Evolutionary conservation across 2,113 vertebrate species (phyloP).

Genomic region (Cercocebus atys): DNA sequence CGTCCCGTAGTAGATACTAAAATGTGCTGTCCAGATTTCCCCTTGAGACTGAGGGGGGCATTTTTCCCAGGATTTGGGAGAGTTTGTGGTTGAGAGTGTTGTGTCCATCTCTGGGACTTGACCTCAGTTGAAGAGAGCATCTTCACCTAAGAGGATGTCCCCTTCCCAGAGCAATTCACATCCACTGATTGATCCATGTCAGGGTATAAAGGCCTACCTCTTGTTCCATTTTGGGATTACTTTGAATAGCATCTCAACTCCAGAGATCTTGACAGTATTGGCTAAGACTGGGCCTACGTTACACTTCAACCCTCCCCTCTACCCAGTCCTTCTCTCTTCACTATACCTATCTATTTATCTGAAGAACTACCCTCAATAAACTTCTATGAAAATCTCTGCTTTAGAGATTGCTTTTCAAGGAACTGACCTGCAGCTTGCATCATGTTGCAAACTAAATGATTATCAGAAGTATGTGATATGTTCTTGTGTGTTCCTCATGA

Average conservation of each 20-base stretch:
- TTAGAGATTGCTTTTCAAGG: neutral
- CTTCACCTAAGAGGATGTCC: no score
- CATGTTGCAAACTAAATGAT: neutral
- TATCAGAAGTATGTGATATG: neutral
- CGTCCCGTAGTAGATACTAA: fast-evolving
- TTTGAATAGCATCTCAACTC: neutral
- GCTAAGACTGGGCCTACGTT: neutral
- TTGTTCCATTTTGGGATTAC: neutral
- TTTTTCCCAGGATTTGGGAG: neutral
- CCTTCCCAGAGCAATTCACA: neutral
- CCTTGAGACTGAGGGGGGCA: neutral
- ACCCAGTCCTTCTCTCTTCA: neutral
- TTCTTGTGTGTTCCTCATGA: neutral
- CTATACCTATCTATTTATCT: neutral
- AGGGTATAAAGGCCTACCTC: neutral
- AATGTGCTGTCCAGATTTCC: neutral
- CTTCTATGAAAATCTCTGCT: neutral
- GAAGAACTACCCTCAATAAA: neutral
- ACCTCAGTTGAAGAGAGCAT: neutral
- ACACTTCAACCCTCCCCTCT: neutral
- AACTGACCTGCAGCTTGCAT: neutral
- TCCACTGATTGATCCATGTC: neutral
- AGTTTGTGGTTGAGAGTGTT: neutral
- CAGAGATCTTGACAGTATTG: neutral
- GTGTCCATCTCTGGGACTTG: neutral